Evolutionary conservation across 2,797 vertebrate species (phyloP), one percentile per base, ranked within the genome.

Genomic region (Neostethus bicornis): DNA sequence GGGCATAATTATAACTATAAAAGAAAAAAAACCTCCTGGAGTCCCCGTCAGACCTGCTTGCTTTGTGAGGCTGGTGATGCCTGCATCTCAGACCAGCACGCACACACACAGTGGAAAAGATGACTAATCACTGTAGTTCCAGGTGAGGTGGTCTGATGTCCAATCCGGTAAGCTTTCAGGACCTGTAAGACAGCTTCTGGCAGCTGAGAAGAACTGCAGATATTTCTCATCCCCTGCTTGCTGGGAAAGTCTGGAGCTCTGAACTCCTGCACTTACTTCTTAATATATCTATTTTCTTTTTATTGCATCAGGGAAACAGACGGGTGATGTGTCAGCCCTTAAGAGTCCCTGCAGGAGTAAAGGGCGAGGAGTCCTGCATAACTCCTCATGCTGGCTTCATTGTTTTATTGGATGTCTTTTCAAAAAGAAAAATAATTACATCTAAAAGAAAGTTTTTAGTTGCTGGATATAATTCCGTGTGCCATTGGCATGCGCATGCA

Each of bases 221-320:
- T n/a, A n/a, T n/a, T n/a, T n/a, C n/a, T n/a, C n/a, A n/a, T n/a
- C n/a, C 6, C 46, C 45, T 6, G 6, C 50, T 63, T 61, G 47
- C 62, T 45, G 42, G 25, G 32, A 52, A 47, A 68, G 28, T 41
- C 3, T 66, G 78, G 70, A 86, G 80, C 84, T 90, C 75, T 79
- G 86, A 90, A 90, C 91, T 93, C 91, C 87, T 84, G 88, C 85
- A 82, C 85, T 83, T 47, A 45, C 19, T 93, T 93, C 52, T 28
- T 32, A 25, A 46, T 45, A n/a, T 9, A 6, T 47, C 61, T 26
- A 31, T 31, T 29, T 37, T 23, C 52, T 32, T 49, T 56, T 95
- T 95, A 95, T 98, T 97, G 95, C 95, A 94, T 95, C 94, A 89
- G 74, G 92, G 92, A 93, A 94, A 95, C 92, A 87, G 83, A 86